phyloP scores from a whole-genome alignment of 2,888 invertebrate species.

The Drosophila sordidula region DNA sequence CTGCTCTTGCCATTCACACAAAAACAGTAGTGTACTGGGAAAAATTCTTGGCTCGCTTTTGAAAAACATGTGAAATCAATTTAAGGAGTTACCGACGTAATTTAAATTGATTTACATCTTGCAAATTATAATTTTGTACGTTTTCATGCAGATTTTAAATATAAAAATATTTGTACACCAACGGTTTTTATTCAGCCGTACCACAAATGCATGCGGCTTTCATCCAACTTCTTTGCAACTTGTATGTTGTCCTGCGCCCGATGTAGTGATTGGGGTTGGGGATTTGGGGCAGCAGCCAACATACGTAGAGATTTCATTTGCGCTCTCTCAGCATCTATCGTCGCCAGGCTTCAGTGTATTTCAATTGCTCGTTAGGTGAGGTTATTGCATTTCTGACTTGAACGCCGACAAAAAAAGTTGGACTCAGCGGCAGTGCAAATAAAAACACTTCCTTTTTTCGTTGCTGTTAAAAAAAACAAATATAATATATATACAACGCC shows the following conservation, averaged over 20 bases:
- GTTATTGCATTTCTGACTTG: constrained; percentile 59
- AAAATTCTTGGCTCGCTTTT: constrained; percentile 15
- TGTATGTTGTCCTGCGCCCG: constrained; percentile 39
- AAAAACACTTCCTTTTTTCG: constrained; percentile 53
- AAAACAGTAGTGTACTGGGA: constrained; percentile 10
- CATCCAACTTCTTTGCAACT: constrained; percentile 37
- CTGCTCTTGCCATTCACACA: constrained; percentile 47
- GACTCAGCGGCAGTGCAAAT: constrained; percentile 42
- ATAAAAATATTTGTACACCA: background rate
- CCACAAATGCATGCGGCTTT: background rate
- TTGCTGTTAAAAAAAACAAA: constrained; percentile 21
- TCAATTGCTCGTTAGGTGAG: constrained; percentile 70
- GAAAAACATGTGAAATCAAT: background rate
- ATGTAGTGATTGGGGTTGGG: constrained; percentile 21
- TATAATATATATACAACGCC: constrained; percentile 41
- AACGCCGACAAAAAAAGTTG: constrained; percentile 41
- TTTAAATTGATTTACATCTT: background rate
- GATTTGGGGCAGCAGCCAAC: constrained; percentile 46
- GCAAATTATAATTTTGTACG: background rate
- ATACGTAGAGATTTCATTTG: constrained; percentile 34
- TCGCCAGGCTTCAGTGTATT: constrained; percentile 62
- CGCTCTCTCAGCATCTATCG: constrained; percentile 59
- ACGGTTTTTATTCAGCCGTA: background rate
- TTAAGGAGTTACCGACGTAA: background rate
- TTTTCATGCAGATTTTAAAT: background rate